Base-by-base conservation (phyloP, 1,140 invertebrate genomes). In the Pogonognathellus flavescens region DNA sequence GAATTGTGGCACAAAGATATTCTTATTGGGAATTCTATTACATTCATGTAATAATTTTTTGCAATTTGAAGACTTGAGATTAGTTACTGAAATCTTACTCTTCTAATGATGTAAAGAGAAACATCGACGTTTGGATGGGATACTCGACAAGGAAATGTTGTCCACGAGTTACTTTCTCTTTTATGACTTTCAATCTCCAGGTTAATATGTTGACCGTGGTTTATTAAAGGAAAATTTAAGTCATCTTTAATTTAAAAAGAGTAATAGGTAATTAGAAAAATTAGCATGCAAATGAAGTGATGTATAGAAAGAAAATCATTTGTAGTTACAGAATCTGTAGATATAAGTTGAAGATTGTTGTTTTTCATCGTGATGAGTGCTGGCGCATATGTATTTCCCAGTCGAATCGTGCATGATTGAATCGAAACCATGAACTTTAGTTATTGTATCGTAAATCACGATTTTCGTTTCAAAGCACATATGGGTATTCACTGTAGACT, bases 381-480 rank as follows among this genome's bases (percentile, higher is more conserved):
- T 76, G 13, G 41, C 16, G 18, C 70, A 76, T 1, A 50, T 14
- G 9, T 76, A 76, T 50, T 76, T 76, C 41, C 70, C 70, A 3
- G 70, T 76, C 14, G 62, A 14, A 22, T 11, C 62, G 5, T 66
- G 20, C 9, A 25, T 20, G 11, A 20, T 14, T 2, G 25, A 49
- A 49, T 31, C 41, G 3, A 8, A 14, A 7, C 16, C 70, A 50
- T 20, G n/a, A 14, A 25, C 11, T 1, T 76, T 31, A 8, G 5
- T 76, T 16, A 11, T 50, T n/a, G 70, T 41, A 31, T 50, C 70
- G 18, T 76, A 41, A n/a, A 76, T 76, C 18, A 18, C n/a, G n/a
- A 76, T 76, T n/a, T 76, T 50, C 1, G 70, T 49, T 76, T 76
- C 31, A 50, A 76, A 76, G 10, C 70, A 76, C 70, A 76, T 76